Evolutionary conservation across 2,888 invertebrate species (phyloP), one percentile per base, ranked within the genome.

Genomic region (Carabus problematicus): DNA sequence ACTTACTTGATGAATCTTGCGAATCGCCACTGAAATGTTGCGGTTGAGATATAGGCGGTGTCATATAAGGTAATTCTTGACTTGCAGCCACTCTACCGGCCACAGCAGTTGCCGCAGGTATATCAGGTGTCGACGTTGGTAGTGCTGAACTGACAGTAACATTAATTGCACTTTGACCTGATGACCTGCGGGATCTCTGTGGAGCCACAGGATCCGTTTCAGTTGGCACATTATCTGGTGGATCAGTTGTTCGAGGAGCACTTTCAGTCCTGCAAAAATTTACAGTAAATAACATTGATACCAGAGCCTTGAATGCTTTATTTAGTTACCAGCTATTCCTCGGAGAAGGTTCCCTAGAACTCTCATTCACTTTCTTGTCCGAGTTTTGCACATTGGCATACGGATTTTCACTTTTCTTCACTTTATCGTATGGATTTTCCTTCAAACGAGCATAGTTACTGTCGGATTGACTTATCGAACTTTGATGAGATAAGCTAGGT

Each of bases 61-160:
- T 94, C 88, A 94, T 94, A 80, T 94, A 94, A 0, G 94, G 94
- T 77, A 94, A 83, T 79, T 94, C 94, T 79, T 93, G 93, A 79
- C 92, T 94, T 45, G 94, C 94, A 43, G 94, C 92, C 73, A 94
- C 86, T 77, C 91, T 90, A 11, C 94, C 94, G 68, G 92, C 90
- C 75, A 94, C 94, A 6, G 94, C 94, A 58, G 91, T 90, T 8
- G 93, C 93, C n/a, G 94, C 94, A 39, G 92, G 91, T 79, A 94
- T 93, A 76, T 91, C 88, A 41, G 74, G 9, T 81, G 73, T 83
- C 6, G 29, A 29, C 82, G 82, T 77, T 19, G 69, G 52, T 6
- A 29, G 29, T 29, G 29, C 6, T 14, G 69, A 7, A 14, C 42
- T 64, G 8, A 40, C 43, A 39, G 73, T 76, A 68, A 64, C 79